Conservation (phyloP, 2,797 vertebrate genomes). For the Acrocephalus scirpaceus region DNA sequence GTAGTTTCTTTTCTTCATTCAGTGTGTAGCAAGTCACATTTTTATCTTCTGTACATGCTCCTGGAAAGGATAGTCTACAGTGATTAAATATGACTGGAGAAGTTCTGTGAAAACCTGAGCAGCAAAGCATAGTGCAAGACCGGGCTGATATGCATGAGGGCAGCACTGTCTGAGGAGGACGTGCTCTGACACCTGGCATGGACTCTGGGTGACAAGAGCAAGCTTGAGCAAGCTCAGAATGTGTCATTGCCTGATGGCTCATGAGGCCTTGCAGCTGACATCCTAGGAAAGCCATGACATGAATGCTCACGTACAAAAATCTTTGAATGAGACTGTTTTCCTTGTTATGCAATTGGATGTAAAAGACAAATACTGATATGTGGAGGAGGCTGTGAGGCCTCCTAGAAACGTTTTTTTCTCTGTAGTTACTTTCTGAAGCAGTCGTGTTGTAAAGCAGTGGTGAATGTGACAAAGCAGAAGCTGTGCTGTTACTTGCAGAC, state of each 20-base stretch:
- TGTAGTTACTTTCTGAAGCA: not conserved
- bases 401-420: not conserved
- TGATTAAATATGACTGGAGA: not conserved
- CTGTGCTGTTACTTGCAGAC: not conserved
- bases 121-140: not conserved
- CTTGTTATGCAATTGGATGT: not conserved
- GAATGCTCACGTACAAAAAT: fast-evolving
- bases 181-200: not conserved
- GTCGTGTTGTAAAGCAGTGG: not conserved
- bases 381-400: not conserved
- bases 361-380: not conserved
- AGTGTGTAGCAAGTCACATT: not conserved
- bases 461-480: fast-evolving
- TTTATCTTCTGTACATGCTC: not conserved
- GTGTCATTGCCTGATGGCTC: fast-evolving
- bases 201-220: not conserved
- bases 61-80: not conserved
- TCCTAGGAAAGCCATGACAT: not conserved
- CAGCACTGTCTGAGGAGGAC: not conserved
- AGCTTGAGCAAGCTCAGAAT: not conserved
- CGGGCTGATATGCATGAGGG: not conserved
- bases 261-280: fast-evolving
- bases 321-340: not conserved
- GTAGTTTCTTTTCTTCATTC: not conserved
- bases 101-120: not conserved